Evolutionary conservation across 53 echinoderm and acorn worm genomes (phyloP), one percentile per base, ranked within the genome.

Genomic region (Actinopyga echinites): DNA sequence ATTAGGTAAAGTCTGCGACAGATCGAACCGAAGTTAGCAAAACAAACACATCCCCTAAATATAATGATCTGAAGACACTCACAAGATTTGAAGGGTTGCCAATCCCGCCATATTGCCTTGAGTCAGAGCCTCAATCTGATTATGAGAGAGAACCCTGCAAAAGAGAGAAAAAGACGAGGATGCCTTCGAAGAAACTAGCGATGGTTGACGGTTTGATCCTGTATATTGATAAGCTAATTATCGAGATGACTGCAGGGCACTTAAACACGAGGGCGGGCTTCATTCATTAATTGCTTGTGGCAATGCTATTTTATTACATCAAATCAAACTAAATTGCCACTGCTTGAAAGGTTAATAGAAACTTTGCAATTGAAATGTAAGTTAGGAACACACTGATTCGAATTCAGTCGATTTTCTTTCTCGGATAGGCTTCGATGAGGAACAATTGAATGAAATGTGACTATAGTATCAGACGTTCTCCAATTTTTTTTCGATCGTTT

Each of bases 141-240:
- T 91, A 49, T 78, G 75, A 23, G 86, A 66, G 20, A 91, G 83
- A 2, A 87, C 84, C 64, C 91, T 91, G 87, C 33, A 12, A 28
- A 29, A 56, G 49, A 59, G 28, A 23, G 54, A 10, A 75, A n/a
- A 74, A 60, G 21, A 85, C 21, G 8, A 77, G 23, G 11, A 20
- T 62, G 13, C 49, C 15, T 49, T 49, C 17, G 17, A 49, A 49
- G 49, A 49, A 49, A 49, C 49, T 49, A 49, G 17, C 15, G 0
- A 49, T 15, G 49, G 49, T 49, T 49, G 49, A 17, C 17, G 17
- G 49, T 49, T 49, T 49, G 49, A 49, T 49, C 49, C 49, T 49
- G 49, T 49, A 49, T 49, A 49, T 49, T 15, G 49, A 10, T 49
- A 49, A 49, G 49, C 49, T 49, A 49, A 49, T 49, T 49, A 49